A percentile compares a stretch with the other conserved stretches of the same genome.
Conservation (phyloP, 2,888 invertebrate genomes). For the Kryphioiulus occultus region DNA sequence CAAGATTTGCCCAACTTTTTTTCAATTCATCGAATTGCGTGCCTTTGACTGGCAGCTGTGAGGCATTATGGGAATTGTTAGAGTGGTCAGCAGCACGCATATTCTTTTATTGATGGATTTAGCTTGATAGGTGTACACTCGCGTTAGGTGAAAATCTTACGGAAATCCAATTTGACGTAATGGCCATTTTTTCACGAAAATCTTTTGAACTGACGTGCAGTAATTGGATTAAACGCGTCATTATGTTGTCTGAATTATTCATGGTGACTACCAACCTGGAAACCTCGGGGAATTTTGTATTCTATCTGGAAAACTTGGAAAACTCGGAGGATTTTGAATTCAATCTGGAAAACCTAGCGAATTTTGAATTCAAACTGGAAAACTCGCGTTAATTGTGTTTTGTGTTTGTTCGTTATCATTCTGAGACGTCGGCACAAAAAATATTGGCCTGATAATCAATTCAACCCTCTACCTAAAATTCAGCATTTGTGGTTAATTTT, state of each 20-base stretch:
- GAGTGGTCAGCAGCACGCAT: slow-evolving; percentile 13
- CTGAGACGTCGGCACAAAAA: no score
- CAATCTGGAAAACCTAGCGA: no score
- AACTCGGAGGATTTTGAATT: no score
- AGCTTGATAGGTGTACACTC: not conserved
- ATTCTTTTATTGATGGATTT: not conserved
- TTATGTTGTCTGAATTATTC: not conserved
- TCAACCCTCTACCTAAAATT: no score
- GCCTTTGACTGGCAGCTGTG: not conserved
- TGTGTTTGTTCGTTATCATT: no score
- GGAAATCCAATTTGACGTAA: not conserved
- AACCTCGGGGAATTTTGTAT: no score
- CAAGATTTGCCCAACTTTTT: not conserved
- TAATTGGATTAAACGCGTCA: not conserved
- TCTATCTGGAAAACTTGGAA: no score
- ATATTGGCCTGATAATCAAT: no score
- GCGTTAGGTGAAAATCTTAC: slow-evolving; percentile 6
- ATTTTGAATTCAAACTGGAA: no score
- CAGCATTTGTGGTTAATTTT: no score
- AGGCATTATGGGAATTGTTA: not conserved
- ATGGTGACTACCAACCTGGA: no score
- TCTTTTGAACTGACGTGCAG: not conserved
- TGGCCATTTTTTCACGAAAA: not conserved
- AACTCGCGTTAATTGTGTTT: no score
- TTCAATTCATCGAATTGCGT: not conserved